A percentile compares a stretch with the other conserved stretches of the same genome.
These are phyloP conservation scores for Catagonus wagneri DNA, from an alignment of 2,113 vertebrate genomes.

Conservation along the genomic window DNA sequence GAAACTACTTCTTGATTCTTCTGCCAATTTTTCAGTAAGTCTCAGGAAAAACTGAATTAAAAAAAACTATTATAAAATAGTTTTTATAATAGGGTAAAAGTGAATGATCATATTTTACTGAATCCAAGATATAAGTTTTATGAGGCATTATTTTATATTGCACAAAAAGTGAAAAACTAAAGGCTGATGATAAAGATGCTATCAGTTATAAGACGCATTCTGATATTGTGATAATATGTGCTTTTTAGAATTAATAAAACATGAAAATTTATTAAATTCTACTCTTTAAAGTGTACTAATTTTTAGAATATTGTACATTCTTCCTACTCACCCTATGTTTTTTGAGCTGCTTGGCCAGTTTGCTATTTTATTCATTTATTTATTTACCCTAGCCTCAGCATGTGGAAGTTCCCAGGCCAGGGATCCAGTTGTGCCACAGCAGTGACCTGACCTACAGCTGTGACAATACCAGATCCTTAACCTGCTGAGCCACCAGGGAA, in stretches of 20 bases:
- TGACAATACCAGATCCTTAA: too few relatives aligned
- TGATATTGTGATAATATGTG: neutral
- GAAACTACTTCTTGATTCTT: neutral
- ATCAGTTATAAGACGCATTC: neutral
- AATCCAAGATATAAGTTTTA: neutral
- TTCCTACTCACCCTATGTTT: neutral
- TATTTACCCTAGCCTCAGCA: too few relatives aligned
- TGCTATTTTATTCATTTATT: too few relatives aligned
- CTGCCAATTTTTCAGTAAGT: neutral
- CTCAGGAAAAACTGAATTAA: neutral
- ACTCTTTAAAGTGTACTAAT: neutral
- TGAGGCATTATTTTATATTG: constrained; percentile 25
- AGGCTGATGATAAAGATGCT: neutral
- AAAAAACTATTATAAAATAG: neutral
- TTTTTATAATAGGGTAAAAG: neutral
- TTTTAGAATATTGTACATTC: neutral
- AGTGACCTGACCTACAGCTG: too few relatives aligned
- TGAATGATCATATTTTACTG: constrained; percentile 36
- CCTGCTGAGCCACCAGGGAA: too few relatives aligned
- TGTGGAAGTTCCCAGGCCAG: too few relatives aligned
- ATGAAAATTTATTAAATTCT: neutral
- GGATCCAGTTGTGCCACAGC: too few relatives aligned
- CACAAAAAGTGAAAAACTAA: neutral
- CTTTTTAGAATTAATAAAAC: constrained; percentile 22
- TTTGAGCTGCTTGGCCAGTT: neutral